phyloP scores from a whole-genome alignment of 1,140 invertebrate genomes.

The Leptonema lineaticorne region DNA sequence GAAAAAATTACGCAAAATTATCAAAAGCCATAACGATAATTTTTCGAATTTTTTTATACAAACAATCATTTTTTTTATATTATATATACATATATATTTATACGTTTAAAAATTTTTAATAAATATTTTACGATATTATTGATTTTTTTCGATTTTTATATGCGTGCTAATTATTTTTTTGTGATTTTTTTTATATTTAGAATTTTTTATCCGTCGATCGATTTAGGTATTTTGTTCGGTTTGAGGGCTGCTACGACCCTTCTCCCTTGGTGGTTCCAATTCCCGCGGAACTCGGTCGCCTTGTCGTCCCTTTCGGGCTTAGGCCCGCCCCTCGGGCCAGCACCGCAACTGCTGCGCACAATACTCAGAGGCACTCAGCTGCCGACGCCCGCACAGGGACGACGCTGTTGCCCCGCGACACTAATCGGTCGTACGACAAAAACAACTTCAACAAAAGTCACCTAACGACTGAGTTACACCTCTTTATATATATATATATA shows the following conservation, averaged over 20 bases:
- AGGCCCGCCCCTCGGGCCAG: conserved; percentile 48
- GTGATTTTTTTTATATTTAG: not conserved
- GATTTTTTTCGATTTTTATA: conserved; percentile 21
- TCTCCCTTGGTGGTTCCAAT: conserved; percentile 35
- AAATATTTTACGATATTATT: not conserved
- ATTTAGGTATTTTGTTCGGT: not conserved
- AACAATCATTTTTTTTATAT: not conserved
- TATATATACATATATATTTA: no score
- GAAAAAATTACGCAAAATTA: conserved; percentile 38
- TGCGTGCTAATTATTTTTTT: conserved; percentile 45
- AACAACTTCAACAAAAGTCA: not conserved
- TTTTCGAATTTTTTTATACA: not conserved
- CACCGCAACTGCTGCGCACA: conserved; percentile 48
- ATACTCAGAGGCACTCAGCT: conserved; percentile 49
- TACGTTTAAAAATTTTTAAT: not conserved
- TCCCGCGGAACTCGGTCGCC: conserved; percentile 44
- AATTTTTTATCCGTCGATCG: not conserved
- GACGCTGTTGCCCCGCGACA: conserved; percentile 49
- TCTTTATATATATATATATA: no score
- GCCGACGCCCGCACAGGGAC: conserved; percentile 51
- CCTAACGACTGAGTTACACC: no score
- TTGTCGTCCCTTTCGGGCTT: conserved; percentile 34
- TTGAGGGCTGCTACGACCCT: no score
- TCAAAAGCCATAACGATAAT: not conserved
- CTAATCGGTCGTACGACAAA: conserved; percentile 52